These are phyloP conservation scores for Armadillidium nasatum DNA, from an alignment of 1,140 invertebrate genomes.

Conservation along the genomic window DNA sequence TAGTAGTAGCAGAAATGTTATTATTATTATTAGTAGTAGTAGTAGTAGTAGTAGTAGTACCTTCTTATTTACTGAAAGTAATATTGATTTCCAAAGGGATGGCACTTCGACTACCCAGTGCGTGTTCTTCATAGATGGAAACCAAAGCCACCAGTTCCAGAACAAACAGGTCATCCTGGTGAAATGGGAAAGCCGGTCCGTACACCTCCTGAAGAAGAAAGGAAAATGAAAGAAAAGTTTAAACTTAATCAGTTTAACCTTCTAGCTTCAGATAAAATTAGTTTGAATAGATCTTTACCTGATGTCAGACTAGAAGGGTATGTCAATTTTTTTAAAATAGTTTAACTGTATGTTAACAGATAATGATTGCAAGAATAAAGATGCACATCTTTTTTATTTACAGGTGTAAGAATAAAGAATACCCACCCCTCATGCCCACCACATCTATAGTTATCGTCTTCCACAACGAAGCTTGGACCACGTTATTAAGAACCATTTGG, in stretches of 20 bases:
- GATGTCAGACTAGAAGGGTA: slow-evolving; percentile 89
- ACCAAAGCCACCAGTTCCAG: slow-evolving; percentile 62
- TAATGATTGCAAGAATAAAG: no score
- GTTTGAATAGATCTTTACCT: slow-evolving; percentile 87
- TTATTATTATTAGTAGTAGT: no score
- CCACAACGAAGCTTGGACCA: slow-evolving; percentile 98
- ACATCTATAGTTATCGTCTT: slow-evolving; percentile 95
- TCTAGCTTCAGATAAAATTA: slow-evolving; percentile 94
- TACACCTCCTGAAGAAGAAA: slow-evolving; percentile 75
- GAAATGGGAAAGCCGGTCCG: slow-evolving; percentile 85
- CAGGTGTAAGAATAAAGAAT: slow-evolving; percentile 64
- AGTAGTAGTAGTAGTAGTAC: no score
- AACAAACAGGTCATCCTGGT: slow-evolving; percentile 67
- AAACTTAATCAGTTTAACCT: slow-evolving; percentile 98
- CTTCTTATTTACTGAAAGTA: not conserved
- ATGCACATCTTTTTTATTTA: not conserved
- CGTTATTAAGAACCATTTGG: slow-evolving; percentile 88
- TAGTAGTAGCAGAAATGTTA: no score
- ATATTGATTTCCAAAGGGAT: slow-evolving; percentile 35
- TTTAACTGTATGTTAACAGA: no score
- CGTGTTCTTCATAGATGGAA: slow-evolving; percentile 65
- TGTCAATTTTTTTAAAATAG: slow-evolving; percentile 49
- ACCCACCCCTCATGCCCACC: slow-evolving; percentile 70
- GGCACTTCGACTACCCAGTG: slow-evolving; percentile 50
- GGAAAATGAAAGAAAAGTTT: slow-evolving; percentile 88